Evolutionary conservation across 2,888 invertebrate species (phyloP), one percentile per base, ranked within the genome.

Genomic region (Opisthograptis luteolata): DNA sequence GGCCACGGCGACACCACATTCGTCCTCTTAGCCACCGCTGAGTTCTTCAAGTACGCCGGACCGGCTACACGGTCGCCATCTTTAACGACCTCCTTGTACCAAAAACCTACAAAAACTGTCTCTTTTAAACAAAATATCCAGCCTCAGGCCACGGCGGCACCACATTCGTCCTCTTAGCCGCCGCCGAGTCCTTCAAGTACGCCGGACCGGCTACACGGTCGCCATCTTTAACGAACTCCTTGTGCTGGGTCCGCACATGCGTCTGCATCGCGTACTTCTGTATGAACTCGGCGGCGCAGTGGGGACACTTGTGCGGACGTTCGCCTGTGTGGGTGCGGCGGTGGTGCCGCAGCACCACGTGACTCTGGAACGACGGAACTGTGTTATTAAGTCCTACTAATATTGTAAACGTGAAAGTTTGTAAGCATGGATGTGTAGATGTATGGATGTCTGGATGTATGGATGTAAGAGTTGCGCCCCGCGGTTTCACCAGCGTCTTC

Each of bases 311-410:
- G 67, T 68, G 73, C 2, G 83, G 83, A 1, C 74, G 66, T 56
- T 81, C 81, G 20, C 81, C 81, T 0, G 82, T 82, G 60, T 86
- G 86, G 0, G 85, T 86, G 9, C 84, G 73, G 0, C 73, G 71
- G 46, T 87, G 86, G 14, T 84, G 77, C 2, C 53, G 61, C 0
- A 86, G 56, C 0, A 80, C 78, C 2, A 76, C 71, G 41, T 80
- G 83, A 0, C 82, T 79, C 85, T 86, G 76, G 0, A 63, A 70
- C n/a, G 41, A 1, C 9, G 1, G 10, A 7, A 7, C 20, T 20
- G 2, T 8, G 24, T 24, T n/a, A 24, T n/a, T 9, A 2, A 24
- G 1, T n/a, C n/a, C 1, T 6, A 20, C 3, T 20, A 7, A 20
- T 9, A 24, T 8, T 9, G 8, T 24, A n/a, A n/a, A 2, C 2